Evolutionary conservation across 2,888 invertebrate species (phyloP).

Genomic region (Fragum whitleyi): DNA sequence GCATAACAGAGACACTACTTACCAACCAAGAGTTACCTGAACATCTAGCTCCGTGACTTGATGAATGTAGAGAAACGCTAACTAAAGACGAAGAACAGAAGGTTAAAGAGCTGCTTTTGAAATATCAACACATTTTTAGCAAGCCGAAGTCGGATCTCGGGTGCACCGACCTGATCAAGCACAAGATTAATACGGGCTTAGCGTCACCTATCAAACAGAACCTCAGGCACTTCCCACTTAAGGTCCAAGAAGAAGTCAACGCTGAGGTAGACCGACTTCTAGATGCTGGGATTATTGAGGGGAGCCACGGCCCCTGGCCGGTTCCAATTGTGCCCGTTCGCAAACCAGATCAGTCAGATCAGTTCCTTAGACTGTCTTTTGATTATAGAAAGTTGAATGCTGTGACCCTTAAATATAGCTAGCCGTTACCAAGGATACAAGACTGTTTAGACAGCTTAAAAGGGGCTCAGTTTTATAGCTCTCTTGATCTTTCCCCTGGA

Average conservation of each 20-base stretch:
- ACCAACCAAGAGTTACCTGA: too few species aligned
- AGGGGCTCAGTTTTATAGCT: conserved; percentile 48
- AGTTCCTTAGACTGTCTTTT: conserved; percentile 52
- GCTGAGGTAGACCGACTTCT: conserved; percentile 49
- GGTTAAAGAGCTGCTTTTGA: not conserved
- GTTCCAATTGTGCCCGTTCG: conserved; percentile 53
- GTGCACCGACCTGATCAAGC: conserved; percentile 32
- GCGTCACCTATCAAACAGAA: conserved; percentile 41
- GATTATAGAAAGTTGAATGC: conserved; percentile 56
- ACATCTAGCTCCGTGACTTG: too few species aligned
- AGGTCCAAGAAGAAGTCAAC: conserved; percentile 36
- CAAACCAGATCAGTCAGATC: conserved; percentile 54
- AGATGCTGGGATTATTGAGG: conserved; percentile 49
- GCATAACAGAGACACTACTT: too few species aligned
- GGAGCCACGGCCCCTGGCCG: conserved; percentile 53
- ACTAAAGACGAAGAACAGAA: not conserved
- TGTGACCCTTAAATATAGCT: conserved; percentile 50
- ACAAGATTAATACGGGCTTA: conserved; percentile 51
- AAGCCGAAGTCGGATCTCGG: conserved; percentile 49
- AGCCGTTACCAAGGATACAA: conserved; percentile 56
- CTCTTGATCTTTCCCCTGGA: conserved; percentile 56
- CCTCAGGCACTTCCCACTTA: conserved; percentile 36
- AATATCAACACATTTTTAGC: conserved; percentile 33
- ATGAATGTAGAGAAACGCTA: too few species aligned
- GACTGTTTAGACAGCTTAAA: conserved; percentile 58